Evolutionary conservation across 2,113 vertebrate species (phyloP).

Genomic region (Phrynosoma blainvillii): DNA sequence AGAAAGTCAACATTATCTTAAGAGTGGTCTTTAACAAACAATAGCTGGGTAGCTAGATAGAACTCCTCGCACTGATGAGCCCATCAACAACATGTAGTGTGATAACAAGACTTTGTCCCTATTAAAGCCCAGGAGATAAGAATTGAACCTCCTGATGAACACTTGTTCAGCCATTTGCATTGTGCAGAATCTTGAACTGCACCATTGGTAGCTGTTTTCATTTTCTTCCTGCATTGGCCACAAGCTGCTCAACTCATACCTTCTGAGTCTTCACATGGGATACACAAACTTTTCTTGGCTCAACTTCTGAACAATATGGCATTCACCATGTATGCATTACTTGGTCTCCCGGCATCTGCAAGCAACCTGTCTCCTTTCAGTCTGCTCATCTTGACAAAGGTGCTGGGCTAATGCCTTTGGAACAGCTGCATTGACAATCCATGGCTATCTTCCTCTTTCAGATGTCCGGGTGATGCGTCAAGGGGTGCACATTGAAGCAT

Average conservation of each 20-base stretch:
- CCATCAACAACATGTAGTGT: no score
- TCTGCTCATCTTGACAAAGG: constrained; percentile 6
- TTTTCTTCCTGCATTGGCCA: background rate
- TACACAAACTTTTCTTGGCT: accelerated
- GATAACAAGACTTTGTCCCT: no score
- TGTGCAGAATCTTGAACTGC: no score
- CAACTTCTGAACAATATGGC: background rate
- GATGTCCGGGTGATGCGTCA: constrained; percentile 45
- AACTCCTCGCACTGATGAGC: no score
- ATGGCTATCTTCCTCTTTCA: constrained; percentile 52
- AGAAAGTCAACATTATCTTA: no score
- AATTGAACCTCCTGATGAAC: no score
- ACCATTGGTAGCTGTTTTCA: background rate
- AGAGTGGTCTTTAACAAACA: no score
- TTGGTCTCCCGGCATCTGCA: background rate
- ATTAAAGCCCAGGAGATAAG: no score
- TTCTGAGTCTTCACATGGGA: background rate
- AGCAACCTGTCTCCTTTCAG: constrained; percentile 17
- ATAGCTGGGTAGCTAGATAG: no score
- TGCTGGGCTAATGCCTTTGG: background rate
- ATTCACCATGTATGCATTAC: background rate
- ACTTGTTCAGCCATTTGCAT: no score
- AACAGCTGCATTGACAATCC: constrained; percentile 11
- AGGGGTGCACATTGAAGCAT: constrained; percentile 40
- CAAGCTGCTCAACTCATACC: background rate